Evolutionary conservation across 1,140 invertebrate species (phyloP), one percentile per base, ranked within the genome.

Genomic region (Thaumatotibia leucotreta): DNA sequence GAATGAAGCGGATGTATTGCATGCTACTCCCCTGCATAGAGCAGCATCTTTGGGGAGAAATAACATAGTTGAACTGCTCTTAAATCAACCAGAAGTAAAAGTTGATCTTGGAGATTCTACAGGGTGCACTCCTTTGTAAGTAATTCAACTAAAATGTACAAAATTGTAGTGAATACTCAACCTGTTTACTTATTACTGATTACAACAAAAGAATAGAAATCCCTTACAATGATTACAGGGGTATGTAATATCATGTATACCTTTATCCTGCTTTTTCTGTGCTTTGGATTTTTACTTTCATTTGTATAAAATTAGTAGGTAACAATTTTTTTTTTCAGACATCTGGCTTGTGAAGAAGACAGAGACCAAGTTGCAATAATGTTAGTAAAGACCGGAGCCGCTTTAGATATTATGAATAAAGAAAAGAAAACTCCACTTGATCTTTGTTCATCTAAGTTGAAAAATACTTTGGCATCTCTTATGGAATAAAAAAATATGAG

Each of bases 311-410:
- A n/a, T n/a, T n/a, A n/a, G 4, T 6, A 45, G 20, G 4, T 1
- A 45, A 20, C 1, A 6, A 14, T 17, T 45, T 20, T 20, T 32
- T 35, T 49, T 92, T 92, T 69, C 82, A 95, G 94, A 66, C 96
- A 97, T 91, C 92, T 97, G 67, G 95, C 96, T 20, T 97, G 96
- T 91, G 96, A 97, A 88, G 96, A 97, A 88, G 94, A 96, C 77
- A 92, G 95, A 74, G 88, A 93, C 70, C 94, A 95, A 67, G 94
- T 93, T 67, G 94, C 95, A 4, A 92, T 93, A 78, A 80, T 96
- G 50, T 89, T 97, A 45, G 91, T 96, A 0, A 86, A 93, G 67
- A 91, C 94, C 77, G 95, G 96, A 27, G 96, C 95, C 11, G 91
- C 90, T 70, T 67, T 93, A 20, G 89, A 92, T 58, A 80, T 93